Evolutionary conservation across 1,140 invertebrate species (phyloP).

Genomic region (Aethina tumida): DNA sequence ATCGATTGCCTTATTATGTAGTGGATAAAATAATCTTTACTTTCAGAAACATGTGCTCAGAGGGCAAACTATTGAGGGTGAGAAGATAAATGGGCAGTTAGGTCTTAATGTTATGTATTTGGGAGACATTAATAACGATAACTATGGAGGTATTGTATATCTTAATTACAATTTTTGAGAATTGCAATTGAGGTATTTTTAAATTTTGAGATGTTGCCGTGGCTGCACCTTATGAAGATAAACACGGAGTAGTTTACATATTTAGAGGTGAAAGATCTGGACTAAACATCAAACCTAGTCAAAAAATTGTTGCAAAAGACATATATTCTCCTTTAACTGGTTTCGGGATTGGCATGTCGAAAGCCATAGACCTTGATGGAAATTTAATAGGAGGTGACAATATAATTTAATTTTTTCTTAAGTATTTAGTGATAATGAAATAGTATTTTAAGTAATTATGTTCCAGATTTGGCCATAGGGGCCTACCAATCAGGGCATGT

Average conservation of each 20-base stretch:
- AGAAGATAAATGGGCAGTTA: constrained; percentile 35
- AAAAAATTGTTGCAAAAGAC: constrained; percentile 36
- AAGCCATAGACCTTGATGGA: constrained; percentile 38
- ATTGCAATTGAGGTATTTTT: constrained; percentile 1
- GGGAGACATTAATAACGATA: constrained; percentile 44
- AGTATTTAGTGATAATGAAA: too few species aligned
- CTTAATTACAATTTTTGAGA: neutral
- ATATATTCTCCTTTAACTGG: constrained; percentile 33
- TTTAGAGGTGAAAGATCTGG: constrained; percentile 40
- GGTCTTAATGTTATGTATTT: constrained; percentile 37
- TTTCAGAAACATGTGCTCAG: neutral
- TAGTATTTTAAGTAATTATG: too few species aligned
- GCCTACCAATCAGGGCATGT: too few species aligned
- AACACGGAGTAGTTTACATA: constrained; percentile 42
- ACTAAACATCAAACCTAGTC: constrained; percentile 35
- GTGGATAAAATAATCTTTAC: constrained; percentile 1
- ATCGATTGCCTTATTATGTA: constrained; percentile 1
- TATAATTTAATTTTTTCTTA: too few species aligned
- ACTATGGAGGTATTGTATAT: constrained; percentile 28
- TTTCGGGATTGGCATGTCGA: constrained; percentile 42
- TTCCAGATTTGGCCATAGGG: too few species aligned
- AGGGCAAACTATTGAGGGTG: constrained; percentile 28
- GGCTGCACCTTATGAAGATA: constrained; percentile 41
- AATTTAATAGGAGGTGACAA: constrained; percentile 36
- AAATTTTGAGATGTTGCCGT: constrained; percentile 38